Base-by-base conservation (phyloP, 2,113 vertebrate species). In the Pimephales promelas region DNA sequence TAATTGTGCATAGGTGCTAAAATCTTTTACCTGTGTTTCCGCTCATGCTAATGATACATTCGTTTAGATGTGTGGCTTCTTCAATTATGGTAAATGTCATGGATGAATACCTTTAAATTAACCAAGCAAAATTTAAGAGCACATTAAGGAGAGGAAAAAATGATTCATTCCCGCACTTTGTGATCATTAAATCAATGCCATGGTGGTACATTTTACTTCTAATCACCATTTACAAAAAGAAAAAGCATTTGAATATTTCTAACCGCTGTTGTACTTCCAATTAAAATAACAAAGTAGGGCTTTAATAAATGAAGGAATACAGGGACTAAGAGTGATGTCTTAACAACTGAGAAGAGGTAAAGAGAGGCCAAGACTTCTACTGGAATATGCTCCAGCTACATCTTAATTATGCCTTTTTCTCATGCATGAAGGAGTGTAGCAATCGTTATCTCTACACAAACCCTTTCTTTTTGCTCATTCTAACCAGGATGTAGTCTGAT, bases 51-150 rank as follows among this genome's bases (percentile, higher is more conserved):
- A 80, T 83, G 68, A 31, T 56, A 79, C 54, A 61, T 78, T 26
- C 26, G 47, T 80, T 80, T 47, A 80, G 77, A 81, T 77, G 79
- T 75, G 81, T 68, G 34, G 36, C 36, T 8, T 71, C 80, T 54
- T 86, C 66, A 86, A 80, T 81, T 62, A 75, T 62, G 71, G 61
- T 83, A 64, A 83, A 62, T 83, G 82, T 66, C 70, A 57, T 81
- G 61, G 71, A 86, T 71, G 61, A 77, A 81, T 77, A 77, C 64
- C 70, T 86, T 81, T 57, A 52, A 49, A 84, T 81, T 76, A 84
- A 43, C 10, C 34, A 24, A 52, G 26, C 26, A 84, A 76, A 66
- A 74, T 66, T 31, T 79, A 18, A 62, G 36, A 2, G 24, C 14
- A 75, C n/a, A 47, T 34, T 66, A 20, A 8, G 40, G 40, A 8